Conservation (phyloP, 1,140 invertebrate genomes). For the Hycleus phaleratus region DNA sequence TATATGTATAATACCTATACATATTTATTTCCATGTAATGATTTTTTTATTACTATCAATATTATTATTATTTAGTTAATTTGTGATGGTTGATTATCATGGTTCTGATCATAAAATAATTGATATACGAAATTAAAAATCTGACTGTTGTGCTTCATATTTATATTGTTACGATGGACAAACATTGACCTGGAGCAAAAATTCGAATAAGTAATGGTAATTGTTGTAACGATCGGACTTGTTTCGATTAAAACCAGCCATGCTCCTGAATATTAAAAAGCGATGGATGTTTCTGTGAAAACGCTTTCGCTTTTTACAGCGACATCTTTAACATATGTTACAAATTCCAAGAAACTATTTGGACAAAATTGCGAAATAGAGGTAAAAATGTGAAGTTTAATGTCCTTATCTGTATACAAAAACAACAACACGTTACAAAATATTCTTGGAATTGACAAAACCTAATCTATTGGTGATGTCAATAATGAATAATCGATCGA, state of each 20-base stretch:
- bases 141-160: too few species aligned
- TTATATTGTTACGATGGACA: too few species aligned
- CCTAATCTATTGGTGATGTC: too few species aligned
- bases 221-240: constrained; percentile 9
- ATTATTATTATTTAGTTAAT: too few species aligned
- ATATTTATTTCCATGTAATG: too few species aligned
- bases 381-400: constrained; percentile 10
- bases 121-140: too few species aligned
- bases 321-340: constrained; percentile 9
- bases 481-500: too few species aligned
- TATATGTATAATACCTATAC: too few species aligned
- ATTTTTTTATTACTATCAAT: too few species aligned
- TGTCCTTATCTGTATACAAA: constrained; percentile 12
- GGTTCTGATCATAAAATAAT: too few species aligned
- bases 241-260: constrained; percentile 8
- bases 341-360: constrained; percentile 11
- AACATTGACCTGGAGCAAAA: background rate
- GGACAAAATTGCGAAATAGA: constrained; percentile 9
- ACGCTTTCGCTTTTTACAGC: constrained; percentile 12
- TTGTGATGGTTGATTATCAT: too few species aligned
- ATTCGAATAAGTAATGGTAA: constrained; percentile 11
- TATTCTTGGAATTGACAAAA: constrained; percentile 3
- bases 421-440: constrained; percentile 13
- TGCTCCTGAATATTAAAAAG: constrained; percentile 7
- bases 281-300: constrained; percentile 8